Base-by-base conservation (phyloP, 2,797 vertebrate species). In the Podarcis siculus region DNA sequence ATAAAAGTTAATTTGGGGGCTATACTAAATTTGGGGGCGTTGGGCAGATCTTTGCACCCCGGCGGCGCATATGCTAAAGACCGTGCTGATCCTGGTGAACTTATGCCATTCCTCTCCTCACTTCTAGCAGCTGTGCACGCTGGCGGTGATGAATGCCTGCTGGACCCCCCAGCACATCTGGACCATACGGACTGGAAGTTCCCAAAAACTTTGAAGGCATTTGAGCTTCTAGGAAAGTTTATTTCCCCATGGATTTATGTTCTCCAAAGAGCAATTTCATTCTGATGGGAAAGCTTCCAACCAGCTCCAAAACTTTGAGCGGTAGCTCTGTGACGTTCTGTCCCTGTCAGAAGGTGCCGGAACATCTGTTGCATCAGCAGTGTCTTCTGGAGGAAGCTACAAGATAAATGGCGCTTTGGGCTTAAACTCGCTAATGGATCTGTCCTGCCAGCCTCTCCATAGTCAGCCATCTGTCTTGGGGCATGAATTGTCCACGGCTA, bases 341-440 rank as follows among this genome's bases (percentile, higher is more conserved):
- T 94, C 90, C 83, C 86, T 86, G 89, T 94, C 92, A 82, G 92
- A 86, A 94, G 94, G 88, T 91, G 91, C 87, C 82, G 75, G 90
- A 96, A 94, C 94, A 95, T 95, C 95, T 95, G 95, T 61, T 94
- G 92, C 92, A 91, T 91, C 86, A 86, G 64, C 94, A 88, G 58
- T 85, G 86, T 85, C 88, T 91, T 89, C 86, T 6, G 23, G 91
- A 90, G 85, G 92, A 93, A 72, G 77, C 89, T 71, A 89, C 83
- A 89, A 89, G 83, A 95, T 95, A 89, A 94, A 95, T 95, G 85
- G 94, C 10, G 79, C 86, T 91, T 91, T 66, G 92, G 92, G 90
- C 86, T 0, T 86, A 83, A 76, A 84, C 64, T 90, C 89, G 92
- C 80, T 94, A 94, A 94, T 93, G 91, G 82, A 90, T 91, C 92